These are phyloP conservation scores for Prosopocoilus inquinatus DNA, from an alignment of 2,888 invertebrate species.

Conservation along the genomic window DNA sequence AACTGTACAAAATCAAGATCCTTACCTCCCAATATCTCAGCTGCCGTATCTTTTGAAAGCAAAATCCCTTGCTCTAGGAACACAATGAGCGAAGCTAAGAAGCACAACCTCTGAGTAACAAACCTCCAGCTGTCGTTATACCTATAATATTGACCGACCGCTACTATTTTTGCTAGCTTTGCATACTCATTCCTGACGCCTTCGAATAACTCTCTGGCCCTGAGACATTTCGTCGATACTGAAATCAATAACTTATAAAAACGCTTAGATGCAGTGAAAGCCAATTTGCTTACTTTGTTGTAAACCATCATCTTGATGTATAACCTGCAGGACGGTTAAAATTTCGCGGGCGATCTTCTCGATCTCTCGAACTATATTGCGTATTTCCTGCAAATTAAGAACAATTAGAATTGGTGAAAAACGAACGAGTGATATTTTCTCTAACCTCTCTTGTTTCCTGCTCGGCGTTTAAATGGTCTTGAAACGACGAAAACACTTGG, in stretches of 20 bases:
- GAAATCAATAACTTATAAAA: constrained; percentile 6
- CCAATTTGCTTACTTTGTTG: constrained; percentile 61
- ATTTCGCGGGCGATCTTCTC: constrained; percentile 78
- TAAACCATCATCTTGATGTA: constrained; percentile 69
- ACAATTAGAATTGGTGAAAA: constrained; percentile 9
- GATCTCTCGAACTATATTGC: constrained; percentile 69
- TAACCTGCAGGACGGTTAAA: constrained; percentile 74
- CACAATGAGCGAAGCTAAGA: constrained; percentile 71
- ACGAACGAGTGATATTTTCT: too few species aligned
- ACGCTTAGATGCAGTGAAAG: too few species aligned
- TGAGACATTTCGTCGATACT: constrained; percentile 23
- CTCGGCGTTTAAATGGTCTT: constrained; percentile 73
- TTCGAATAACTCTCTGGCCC: constrained; percentile 22
- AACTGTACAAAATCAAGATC: constrained; percentile 21
- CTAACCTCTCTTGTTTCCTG: constrained; percentile 78
- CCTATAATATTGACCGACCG: constrained; percentile 77
- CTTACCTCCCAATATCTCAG: constrained; percentile 75
- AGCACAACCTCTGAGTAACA: constrained; percentile 77
- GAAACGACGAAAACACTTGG: constrained; percentile 53
- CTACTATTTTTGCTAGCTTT: constrained; percentile 65
- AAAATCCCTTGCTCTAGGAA: constrained; percentile 79
- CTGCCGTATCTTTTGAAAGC: constrained; percentile 71
- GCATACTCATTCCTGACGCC: constrained; percentile 61
- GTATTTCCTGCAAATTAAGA: constrained; percentile 58
- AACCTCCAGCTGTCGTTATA: constrained; percentile 88